Evolutionary conservation across 2,797 vertebrate genomes (phyloP), one percentile per base, ranked within the genome.

Genomic region (Sardinella longiceps): DNA sequence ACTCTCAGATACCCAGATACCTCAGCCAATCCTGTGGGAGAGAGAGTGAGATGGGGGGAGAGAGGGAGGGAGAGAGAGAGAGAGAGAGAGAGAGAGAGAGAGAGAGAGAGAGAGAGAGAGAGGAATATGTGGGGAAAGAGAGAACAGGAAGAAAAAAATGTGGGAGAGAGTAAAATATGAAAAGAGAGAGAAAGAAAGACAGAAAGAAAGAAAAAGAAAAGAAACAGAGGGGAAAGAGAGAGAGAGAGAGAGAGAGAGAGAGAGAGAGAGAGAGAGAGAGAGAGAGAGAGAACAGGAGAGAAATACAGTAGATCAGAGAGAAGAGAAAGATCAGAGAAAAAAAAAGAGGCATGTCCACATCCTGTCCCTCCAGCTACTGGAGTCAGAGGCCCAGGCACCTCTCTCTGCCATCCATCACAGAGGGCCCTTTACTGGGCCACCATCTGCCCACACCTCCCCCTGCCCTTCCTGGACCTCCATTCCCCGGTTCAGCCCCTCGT

Each of bases 401-500:
- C 85, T 83, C 85, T 84, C 82, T 80, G 86, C 37, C 84, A 89
- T 90, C 88, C 86, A 89, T 90, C 89, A 88, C 84, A 70, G 70
- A 50, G 28, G 60, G 80, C 81, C 84, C 81, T 86, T 86, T 82
- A 84, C 58, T 80, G 80, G 87, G 83, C 86, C 80, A 83, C 85
- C 77, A 15, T 82, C 74, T 81, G 87, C 85, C 74, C 58, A 50
- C 43, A 83, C 85, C 83, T 18, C 84, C 60, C 43, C 83, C 80
- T 82, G 84, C 63, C 66, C 39, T 30, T 66, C 10, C 66, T 53
- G 51, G 25, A 77, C 43, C 80, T 85, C 81, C 81, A 46, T 84
- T n/a, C 85, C 88, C 85, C 85, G 83, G 83, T 80, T 18, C 81
- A 25, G 80, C 70, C 70, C 70, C 63, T 33, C 63, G 5, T 43